phyloP scores from a whole-genome alignment of 1,140 invertebrate genomes.

The Teleogryllus occipitalis region DNA sequence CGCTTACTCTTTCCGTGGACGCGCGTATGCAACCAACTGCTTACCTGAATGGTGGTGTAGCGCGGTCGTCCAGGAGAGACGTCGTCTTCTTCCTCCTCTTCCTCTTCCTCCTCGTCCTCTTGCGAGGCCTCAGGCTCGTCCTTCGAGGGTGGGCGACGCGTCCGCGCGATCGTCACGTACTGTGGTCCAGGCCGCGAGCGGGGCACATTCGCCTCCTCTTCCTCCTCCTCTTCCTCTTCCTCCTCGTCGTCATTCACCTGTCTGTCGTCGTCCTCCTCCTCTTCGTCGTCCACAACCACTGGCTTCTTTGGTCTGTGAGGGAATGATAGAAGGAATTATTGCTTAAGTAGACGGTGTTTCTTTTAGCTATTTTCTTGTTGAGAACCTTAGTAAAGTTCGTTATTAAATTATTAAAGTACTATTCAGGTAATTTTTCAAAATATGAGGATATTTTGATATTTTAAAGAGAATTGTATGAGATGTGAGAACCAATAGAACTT shows the following conservation, averaged over 20 bases:
- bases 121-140: not conserved
- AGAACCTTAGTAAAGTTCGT: too few relatives aligned
- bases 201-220: slow-evolving; percentile 27
- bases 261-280: slow-evolving; percentile 30
- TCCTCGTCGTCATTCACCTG: slow-evolving; percentile 34
- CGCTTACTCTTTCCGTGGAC: too few relatives aligned
- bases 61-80: not conserved
- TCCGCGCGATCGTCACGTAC: not conserved
- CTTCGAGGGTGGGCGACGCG: too few relatives aligned
- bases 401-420: too few relatives aligned
- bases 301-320: not conserved
- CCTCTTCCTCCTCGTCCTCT: not conserved
- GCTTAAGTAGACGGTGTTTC: too few relatives aligned
- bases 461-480: too few relatives aligned
- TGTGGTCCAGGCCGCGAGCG: not conserved
- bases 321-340: too few relatives aligned
- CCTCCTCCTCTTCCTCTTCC: slow-evolving; percentile 36
- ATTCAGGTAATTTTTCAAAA: too few relatives aligned
- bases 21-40: too few relatives aligned
- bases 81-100: slow-evolving; percentile 12
- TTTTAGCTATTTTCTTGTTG: too few relatives aligned
- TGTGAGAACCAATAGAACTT: too few relatives aligned
- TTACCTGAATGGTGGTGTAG: not conserved
- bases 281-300: not conserved
- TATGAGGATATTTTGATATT: too few relatives aligned